A percentile compares a stretch with the other conserved stretches of the same genome.
phyloP scores from a whole-genome alignment of 2,797 vertebrate genomes.

The Acanthornis magna region DNA sequence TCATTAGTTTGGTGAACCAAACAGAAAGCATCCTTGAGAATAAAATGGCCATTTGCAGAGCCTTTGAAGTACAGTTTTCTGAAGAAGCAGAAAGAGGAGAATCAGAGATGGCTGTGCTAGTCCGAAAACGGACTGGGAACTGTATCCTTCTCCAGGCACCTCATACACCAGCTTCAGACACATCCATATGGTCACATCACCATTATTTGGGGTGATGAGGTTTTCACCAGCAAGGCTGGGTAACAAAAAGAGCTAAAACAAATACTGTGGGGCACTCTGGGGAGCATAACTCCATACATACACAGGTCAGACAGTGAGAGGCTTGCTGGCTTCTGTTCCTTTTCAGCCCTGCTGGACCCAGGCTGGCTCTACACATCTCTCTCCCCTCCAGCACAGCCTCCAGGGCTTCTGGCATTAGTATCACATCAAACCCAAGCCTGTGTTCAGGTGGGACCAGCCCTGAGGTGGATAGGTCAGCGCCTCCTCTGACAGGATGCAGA shows the following conservation, averaged over 20 bases:
- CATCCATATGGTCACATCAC: background rate
- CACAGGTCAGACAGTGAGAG: accelerated
- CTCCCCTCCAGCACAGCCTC: background rate
- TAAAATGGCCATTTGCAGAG: background rate
- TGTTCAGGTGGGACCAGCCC: background rate
- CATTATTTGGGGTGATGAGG: background rate
- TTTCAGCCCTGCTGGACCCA: background rate
- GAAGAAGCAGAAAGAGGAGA: background rate
- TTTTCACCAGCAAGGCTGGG: background rate
- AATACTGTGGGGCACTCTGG: background rate
- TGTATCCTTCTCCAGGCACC: background rate
- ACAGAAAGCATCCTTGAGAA: background rate
- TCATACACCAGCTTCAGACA: background rate
- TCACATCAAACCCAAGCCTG: background rate
- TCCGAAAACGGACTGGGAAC: background rate
- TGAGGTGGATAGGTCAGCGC: background rate
- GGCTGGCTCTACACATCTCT: background rate
- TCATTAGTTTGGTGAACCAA: background rate
- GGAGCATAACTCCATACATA: accelerated
- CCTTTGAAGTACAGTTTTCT: background rate
- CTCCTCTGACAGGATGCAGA: background rate
- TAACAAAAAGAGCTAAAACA: background rate
- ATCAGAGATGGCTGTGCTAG: background rate
- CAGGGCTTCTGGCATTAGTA: background rate
- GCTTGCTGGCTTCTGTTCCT: background rate